phyloP scores from a whole-genome alignment of 2,888 invertebrate genomes.

The Aphodius granarius region DNA sequence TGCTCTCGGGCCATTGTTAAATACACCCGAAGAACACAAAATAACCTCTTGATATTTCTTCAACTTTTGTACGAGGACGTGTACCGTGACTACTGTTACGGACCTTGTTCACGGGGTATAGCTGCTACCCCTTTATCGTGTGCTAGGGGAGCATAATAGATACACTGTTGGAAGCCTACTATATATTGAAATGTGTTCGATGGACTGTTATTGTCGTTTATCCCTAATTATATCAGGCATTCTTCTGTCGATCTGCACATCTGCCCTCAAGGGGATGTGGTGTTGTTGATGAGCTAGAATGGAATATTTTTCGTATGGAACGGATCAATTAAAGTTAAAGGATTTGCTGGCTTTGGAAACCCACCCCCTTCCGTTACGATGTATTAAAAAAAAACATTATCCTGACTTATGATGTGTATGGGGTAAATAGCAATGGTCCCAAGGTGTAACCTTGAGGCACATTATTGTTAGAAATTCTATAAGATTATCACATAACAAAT shows the following conservation, averaged over 20 bases:
- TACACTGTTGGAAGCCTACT: background rate
- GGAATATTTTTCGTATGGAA: background rate
- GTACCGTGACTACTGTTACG: background rate
- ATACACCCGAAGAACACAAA: conserved; percentile 37
- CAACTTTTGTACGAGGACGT: conserved; percentile 7
- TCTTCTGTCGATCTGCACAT: background rate
- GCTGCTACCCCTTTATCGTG: background rate
- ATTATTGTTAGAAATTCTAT: no score
- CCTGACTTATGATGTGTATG: no score
- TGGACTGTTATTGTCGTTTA: conserved; percentile 2
- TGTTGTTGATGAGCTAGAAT: background rate
- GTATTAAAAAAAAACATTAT: background rate
- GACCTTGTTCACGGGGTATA: background rate
- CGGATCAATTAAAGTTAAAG: background rate
- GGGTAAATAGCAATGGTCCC: no score
- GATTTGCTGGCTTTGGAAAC: background rate
- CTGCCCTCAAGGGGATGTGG: background rate
- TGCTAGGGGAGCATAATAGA: background rate
- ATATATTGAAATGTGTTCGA: conserved; percentile 11
- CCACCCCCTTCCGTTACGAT: background rate
- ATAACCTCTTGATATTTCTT: conserved; percentile 38
- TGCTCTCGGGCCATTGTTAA: conserved; percentile 36
- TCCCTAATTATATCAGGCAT: conserved; percentile 9
- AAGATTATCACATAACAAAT: no score
- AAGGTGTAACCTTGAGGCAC: no score